Base-by-base conservation (phyloP, 2,113 vertebrate species). In the Ictalurus furcatus region DNA sequence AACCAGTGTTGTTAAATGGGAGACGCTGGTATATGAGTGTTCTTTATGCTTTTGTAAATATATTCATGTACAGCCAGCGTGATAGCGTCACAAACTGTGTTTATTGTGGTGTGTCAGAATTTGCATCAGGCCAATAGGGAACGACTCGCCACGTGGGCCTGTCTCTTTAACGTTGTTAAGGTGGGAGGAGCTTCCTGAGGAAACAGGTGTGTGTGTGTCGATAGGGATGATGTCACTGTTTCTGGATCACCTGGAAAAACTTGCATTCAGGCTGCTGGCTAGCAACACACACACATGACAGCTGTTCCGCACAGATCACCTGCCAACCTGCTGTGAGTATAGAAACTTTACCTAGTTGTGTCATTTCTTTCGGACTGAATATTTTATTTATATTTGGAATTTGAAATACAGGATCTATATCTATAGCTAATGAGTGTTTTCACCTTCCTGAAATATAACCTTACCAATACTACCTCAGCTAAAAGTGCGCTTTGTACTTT, bases 191-290 rank as follows among this genome's bases (percentile, higher is more conserved):
- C 91, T 93, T 91, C 83, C 76, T 79, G 90, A 91, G 95, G 94
- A 94, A 94, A 94, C 95, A 96, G 95, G 95, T 95, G 93, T 81
- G 92, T 81, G 92, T 81, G 91, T 89, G 90, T 90, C 58, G 92
- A 94, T 81, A 92, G 89, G 40, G 92, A 94, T 96, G 95, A 96
- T 95, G 95, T 96, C 95, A 96, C 96, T 92, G 59, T 90, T 93
- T 91, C 89, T 89, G 92, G 92, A 93, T 95, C 94, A 95, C 95
- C 95, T 96, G 95, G 91, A 92, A 92, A 92, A 90, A 89, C 82
- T 73, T 89, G 84, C 87, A 63, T 59, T 25, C 19, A 9, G 58
- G 74, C 58, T 87, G 58, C 73, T 14, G 16, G 65, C 59, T 56
- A 84, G 84, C 85, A 83, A 86, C 59, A 69, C 34, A 79, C 48